Percentiles rank a stretch among this genome's conserved stretches.
Evolutionary conservation across 1,140 invertebrate genomes (phyloP).

Genomic region (Octopus bimaculoides): DNA sequence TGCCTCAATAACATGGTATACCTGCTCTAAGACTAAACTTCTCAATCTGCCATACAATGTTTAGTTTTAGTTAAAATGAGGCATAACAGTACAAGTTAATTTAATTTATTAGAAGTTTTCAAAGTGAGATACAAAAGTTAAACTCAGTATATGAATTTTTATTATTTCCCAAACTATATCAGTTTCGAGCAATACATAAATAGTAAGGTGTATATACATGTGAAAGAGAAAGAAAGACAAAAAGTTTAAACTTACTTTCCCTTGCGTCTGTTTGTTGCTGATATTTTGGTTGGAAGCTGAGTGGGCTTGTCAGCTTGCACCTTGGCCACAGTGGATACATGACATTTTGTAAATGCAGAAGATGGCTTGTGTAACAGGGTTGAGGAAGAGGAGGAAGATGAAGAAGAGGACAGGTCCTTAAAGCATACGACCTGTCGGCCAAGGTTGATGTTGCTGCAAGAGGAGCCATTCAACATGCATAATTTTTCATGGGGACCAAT

Average conservation of each 20-base stretch:
- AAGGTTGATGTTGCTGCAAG: constrained; percentile 11
- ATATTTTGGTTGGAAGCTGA: not conserved
- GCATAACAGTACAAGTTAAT: too few relatives aligned
- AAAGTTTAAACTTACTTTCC: not conserved
- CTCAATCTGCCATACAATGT: too few relatives aligned
- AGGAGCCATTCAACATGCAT: constrained; percentile 12
- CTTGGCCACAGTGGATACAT: constrained; percentile 7
- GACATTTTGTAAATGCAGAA: not conserved
- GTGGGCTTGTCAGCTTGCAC: not conserved
- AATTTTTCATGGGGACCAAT: constrained; percentile 9
- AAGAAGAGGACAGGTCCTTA: constrained; percentile 3
- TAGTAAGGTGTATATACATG: too few relatives aligned
- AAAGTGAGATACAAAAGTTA: too few relatives aligned
- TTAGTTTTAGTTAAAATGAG: too few relatives aligned
- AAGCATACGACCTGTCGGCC: not conserved
- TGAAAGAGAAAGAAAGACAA: too few relatives aligned
- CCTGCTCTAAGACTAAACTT: too few relatives aligned
- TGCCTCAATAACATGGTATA: too few relatives aligned
- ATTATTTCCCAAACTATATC: too few relatives aligned
- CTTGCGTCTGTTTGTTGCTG: not conserved
- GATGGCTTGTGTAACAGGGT: not conserved
- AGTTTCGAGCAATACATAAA: too few relatives aligned
- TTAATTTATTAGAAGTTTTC: too few relatives aligned
- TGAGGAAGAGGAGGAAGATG: not conserved
- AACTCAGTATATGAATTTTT: too few relatives aligned